These are phyloP conservation scores for Metellina segmentata DNA, from an alignment of 2,888 invertebrate species.

Conservation along the genomic window DNA sequence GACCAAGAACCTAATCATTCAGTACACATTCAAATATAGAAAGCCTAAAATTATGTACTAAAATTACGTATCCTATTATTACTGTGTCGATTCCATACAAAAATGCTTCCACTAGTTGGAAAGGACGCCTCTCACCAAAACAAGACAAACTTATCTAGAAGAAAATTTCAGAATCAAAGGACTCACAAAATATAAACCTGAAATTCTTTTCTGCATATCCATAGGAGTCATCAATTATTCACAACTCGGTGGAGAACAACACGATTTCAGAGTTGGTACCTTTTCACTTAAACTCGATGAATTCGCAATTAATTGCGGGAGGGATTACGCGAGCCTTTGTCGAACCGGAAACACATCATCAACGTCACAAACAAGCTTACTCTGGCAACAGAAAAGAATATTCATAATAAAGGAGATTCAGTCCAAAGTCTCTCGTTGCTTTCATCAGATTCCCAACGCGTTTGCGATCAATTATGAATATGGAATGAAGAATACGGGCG, in stretches of 20 bases:
- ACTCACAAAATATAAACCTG: background rate
- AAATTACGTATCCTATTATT: background rate
- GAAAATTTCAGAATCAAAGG: background rate
- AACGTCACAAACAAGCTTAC: conserved; percentile 50
- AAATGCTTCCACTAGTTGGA: background rate
- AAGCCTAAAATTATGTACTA: background rate
- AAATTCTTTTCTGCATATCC: background rate
- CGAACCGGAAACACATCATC: conserved; percentile 58
- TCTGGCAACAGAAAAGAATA: conserved; percentile 40
- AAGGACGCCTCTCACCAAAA: background rate
- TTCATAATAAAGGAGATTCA: conserved; percentile 41
- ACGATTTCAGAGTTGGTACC: background rate
- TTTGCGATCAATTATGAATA: conserved; percentile 26
- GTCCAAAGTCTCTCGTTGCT: background rate
- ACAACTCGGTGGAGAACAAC: too few relatives aligned
- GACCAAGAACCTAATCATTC: background rate
- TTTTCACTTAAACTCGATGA: conserved; percentile 8
- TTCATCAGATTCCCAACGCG: conserved; percentile 27
- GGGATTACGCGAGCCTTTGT: conserved; percentile 47
- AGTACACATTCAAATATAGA: background rate
- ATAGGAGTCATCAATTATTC: background rate
- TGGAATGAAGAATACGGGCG: background rate
- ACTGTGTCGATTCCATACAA: too few relatives aligned
- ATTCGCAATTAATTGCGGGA: conserved; percentile 51
- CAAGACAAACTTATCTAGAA: background rate